These are phyloP conservation scores for Ammodytes dubius DNA, from an alignment of 2,113 vertebrate species.

Conservation along the genomic window DNA sequence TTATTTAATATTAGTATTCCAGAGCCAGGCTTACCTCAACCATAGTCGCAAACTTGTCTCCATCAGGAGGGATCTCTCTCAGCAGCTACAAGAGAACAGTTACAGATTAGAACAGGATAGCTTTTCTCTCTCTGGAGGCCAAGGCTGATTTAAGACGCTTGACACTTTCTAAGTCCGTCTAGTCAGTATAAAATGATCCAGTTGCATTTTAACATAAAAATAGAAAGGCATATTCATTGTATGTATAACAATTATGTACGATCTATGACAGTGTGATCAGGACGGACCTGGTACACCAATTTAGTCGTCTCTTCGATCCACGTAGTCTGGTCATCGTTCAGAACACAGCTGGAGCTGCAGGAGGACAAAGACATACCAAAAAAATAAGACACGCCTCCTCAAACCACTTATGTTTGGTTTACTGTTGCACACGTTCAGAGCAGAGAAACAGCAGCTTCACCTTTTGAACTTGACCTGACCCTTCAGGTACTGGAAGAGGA, in stretches of 20 bases:
- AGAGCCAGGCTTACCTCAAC: conserved; percentile 89
- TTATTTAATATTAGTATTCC: background rate
- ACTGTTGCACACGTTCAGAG: background rate
- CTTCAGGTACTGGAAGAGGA: conserved; percentile 98
- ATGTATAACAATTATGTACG: background rate
- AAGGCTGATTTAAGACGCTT: background rate
- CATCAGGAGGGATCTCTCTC: conserved; percentile 95
- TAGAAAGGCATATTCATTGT: too few species aligned
- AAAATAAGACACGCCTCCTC: background rate
- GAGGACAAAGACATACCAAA: background rate
- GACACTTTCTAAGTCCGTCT: background rate
- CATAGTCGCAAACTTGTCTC: conserved; percentile 95
- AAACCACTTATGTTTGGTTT: background rate
- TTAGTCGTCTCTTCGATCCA: conserved; percentile 99
- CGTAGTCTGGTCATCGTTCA: conserved; percentile 94
- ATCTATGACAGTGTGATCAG: background rate
- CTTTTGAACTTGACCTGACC: conserved; percentile 99
- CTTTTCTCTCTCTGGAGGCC: background rate
- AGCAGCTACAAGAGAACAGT: conserved; percentile 86
- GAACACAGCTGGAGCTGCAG: conserved; percentile 91
- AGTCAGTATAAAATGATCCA: background rate
- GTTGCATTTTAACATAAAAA: background rate
- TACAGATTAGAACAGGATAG: background rate
- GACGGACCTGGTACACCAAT: conserved; percentile 95
- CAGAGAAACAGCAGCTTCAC: conserved; percentile 74